These are phyloP conservation scores for human DNA, from an alignment of 2,113 vertebrate species.

Conservation along the genomic window DNA sequence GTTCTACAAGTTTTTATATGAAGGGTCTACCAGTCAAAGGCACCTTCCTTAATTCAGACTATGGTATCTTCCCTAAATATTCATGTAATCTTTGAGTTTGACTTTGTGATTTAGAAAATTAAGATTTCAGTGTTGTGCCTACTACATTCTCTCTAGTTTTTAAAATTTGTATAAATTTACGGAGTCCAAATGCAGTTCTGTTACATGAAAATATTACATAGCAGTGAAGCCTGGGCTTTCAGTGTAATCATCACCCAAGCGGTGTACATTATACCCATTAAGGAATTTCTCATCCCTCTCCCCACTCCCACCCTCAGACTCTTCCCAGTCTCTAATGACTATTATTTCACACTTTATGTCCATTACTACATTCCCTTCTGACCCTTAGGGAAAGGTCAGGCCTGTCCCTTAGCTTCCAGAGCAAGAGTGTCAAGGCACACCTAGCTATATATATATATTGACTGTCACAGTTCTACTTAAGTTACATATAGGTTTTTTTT, in stretches of 20 bases:
- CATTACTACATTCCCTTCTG: background rate
- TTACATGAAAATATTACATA: no score
- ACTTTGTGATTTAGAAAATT: background rate
- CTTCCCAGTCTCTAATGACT: no score
- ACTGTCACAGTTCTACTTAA: background rate
- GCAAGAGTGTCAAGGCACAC: fast-evolving
- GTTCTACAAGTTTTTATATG: background rate
- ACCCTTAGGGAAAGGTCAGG: background rate
- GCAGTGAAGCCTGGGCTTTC: no score
- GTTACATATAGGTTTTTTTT: fast-evolving
- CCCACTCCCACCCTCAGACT: no score
- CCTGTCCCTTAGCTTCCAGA: fast-evolving
- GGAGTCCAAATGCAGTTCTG: no score
- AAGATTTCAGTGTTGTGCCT: background rate
- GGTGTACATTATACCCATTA: no score
- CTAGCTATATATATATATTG: no score
- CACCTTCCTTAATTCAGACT: background rate
- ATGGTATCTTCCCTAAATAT: background rate
- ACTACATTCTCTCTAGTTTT: background rate
- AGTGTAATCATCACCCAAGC: no score
- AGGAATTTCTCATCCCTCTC: no score
- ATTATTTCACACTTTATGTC: no score
- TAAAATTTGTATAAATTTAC: no score
- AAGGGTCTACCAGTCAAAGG: background rate
- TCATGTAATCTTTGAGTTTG: background rate